Evolutionary conservation across 2,797 vertebrate species (phyloP).

Genomic region (Gambelia wislizenii): DNA sequence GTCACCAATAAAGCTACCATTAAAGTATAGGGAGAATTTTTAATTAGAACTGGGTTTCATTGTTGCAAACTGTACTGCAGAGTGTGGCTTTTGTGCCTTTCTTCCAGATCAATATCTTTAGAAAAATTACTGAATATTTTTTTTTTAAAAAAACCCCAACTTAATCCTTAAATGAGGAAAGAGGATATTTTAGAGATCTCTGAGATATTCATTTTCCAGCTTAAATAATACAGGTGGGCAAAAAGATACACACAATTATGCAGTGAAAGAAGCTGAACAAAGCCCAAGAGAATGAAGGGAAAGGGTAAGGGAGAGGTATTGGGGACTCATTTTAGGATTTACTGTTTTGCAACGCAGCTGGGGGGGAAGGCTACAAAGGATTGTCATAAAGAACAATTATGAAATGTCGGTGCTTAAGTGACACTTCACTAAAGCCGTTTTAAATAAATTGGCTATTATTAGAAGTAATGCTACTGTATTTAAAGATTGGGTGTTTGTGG

Average conservation of each 20-base stretch:
- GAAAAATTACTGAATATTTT: slow-evolving; percentile 40
- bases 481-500: slow-evolving; percentile 23
- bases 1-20: slow-evolving; percentile 47
- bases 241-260: slow-evolving; percentile 68
- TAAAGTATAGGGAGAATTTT: slow-evolving; percentile 44
- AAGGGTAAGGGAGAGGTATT: slow-evolving; percentile 49
- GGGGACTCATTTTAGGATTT: slow-evolving; percentile 66
- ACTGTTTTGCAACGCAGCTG: slow-evolving; percentile 41
- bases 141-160: slow-evolving; percentile 14
- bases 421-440: slow-evolving; percentile 56
- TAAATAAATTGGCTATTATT: slow-evolving; percentile 57
- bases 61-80: slow-evolving; percentile 43
- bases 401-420: slow-evolving; percentile 52
- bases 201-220: slow-evolving; percentile 32
- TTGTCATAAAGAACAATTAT: slow-evolving; percentile 56
- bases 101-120: slow-evolving; percentile 18
- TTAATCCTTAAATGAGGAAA: slow-evolving; percentile 58
- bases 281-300: slow-evolving; percentile 39
- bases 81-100: slow-evolving; percentile 8
- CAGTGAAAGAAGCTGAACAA: slow-evolving; percentile 56
- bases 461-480: slow-evolving; percentile 42
- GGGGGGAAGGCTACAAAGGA: slow-evolving; percentile 49
- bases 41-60: slow-evolving; percentile 26
- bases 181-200: slow-evolving; percentile 24
- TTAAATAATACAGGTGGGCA: slow-evolving; percentile 36